phyloP scores from a whole-genome alignment of 2,797 vertebrate species.

The Enteromius thamalakanensis region DNA sequence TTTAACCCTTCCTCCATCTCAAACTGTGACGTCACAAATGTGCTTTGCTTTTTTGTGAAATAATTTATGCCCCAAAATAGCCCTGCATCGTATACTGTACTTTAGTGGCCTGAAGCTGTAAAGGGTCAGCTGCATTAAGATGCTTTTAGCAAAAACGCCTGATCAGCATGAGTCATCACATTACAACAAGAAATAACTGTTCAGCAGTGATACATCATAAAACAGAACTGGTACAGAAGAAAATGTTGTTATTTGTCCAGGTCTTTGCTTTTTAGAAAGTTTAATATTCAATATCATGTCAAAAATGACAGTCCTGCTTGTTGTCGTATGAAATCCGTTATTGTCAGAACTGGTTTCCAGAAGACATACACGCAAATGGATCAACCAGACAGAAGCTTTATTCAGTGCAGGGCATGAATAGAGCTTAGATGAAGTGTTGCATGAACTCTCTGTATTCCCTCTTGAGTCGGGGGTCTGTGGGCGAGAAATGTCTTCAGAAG shows the following conservation, averaged over 20 bases:
- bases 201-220: neutral
- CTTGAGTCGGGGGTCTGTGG: slow-evolving; percentile 8
- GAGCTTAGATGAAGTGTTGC: slow-evolving; percentile 17
- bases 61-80: neutral
- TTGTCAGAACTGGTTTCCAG: neutral
- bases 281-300: neutral
- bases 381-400: slow-evolving; percentile 39
- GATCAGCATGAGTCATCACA: slow-evolving; percentile 16
- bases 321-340: neutral
- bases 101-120: neutral
- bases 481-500: slow-evolving; percentile 24
- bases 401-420: slow-evolving; percentile 28
- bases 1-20: neutral
- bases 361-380: neutral
- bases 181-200: neutral
- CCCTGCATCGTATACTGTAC: neutral
- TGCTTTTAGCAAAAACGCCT: slow-evolving; percentile 14
- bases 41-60: slow-evolving; percentile 3
- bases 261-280: neutral
- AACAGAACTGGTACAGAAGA: neutral
- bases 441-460: slow-evolving; percentile 29
- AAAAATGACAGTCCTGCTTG: neutral
- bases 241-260: neutral
- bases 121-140: slow-evolving; percentile 6
- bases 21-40: slow-evolving; percentile 11